phyloP scores from a whole-genome alignment of 2,113 vertebrate genomes.

The Albula glossodonta region DNA sequence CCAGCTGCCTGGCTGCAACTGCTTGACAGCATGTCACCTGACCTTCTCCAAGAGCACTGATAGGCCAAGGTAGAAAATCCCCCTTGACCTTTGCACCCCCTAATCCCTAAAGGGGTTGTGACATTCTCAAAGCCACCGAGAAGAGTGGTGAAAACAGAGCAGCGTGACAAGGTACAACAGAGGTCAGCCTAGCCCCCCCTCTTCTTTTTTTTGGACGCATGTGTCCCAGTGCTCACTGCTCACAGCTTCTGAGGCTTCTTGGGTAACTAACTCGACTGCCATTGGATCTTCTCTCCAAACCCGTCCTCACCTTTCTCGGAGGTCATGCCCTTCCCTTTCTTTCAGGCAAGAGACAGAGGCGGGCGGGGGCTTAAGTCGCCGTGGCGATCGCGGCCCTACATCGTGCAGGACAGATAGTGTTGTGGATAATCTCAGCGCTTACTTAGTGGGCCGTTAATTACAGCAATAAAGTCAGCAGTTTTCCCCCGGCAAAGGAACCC shows the following conservation, averaged over 20 bases:
- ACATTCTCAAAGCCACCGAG: neutral
- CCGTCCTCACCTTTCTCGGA: neutral
- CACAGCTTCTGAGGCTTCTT: neutral
- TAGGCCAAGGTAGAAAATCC: neutral
- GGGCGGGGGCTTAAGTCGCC: slow-evolving; percentile 34
- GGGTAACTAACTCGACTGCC: neutral
- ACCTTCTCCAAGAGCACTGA: neutral
- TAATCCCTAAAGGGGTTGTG: neutral
- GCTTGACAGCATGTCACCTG: neutral
- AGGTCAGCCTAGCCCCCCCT: neutral
- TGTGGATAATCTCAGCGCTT: slow-evolving; percentile 38
- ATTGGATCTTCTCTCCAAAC: neutral
- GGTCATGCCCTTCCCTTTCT: slow-evolving; percentile 36
- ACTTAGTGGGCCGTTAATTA: slow-evolving; percentile 17
- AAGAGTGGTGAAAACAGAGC: neutral
- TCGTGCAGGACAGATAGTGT: slow-evolving; percentile 33
- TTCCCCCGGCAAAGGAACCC: neutral
- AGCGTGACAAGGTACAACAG: neutral
- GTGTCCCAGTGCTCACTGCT: neutral
- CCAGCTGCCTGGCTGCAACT: neutral
- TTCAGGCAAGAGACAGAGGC: neutral
- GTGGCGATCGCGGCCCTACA: neutral
- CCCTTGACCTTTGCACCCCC: neutral
- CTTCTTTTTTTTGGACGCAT: neutral
- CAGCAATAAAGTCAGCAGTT: slow-evolving; percentile 26